phyloP scores from a whole-genome alignment of 2,888 invertebrate genomes.

The Lasiommata megera region DNA sequence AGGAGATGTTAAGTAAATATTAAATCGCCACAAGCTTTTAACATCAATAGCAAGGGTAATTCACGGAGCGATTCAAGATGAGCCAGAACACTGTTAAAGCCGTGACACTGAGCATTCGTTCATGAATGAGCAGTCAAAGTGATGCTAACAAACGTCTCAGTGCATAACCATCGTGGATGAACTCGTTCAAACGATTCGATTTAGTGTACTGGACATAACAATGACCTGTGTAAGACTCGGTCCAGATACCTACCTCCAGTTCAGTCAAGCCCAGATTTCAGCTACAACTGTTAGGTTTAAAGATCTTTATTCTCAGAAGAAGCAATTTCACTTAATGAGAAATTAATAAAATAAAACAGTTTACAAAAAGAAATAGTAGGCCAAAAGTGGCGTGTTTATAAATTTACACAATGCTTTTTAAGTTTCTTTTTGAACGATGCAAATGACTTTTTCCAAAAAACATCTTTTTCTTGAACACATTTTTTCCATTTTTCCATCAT shows the following conservation, averaged over 20 bases:
- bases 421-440: no score
- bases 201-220: constrained; percentile 27
- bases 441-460: no score
- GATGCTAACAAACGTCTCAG: constrained; percentile 32
- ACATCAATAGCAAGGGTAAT: constrained; percentile 2
- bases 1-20: not conserved
- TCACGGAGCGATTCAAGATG: constrained; percentile 9
- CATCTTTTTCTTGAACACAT: no score
- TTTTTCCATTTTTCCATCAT: no score
- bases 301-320: not conserved
- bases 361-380: no score
- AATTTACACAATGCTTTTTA: no score
- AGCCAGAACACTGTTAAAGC: constrained; percentile 18
- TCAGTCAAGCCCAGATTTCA: not conserved
- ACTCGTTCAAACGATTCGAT: constrained; percentile 28
- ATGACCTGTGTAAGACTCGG: not conserved
- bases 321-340: not conserved
- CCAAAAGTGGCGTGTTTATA: no score
- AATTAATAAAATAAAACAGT: no score
- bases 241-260: not conserved
- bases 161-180: constrained; percentile 30
- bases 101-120: constrained; percentile 32
- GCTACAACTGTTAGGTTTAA: not conserved
- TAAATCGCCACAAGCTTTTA: not conserved
- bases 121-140: constrained; percentile 48